A percentile compares a stretch with the other conserved stretches of the same genome.
phyloP scores from a whole-genome alignment of 2,888 invertebrate genomes.

The Pemphredon lugubris region DNA sequence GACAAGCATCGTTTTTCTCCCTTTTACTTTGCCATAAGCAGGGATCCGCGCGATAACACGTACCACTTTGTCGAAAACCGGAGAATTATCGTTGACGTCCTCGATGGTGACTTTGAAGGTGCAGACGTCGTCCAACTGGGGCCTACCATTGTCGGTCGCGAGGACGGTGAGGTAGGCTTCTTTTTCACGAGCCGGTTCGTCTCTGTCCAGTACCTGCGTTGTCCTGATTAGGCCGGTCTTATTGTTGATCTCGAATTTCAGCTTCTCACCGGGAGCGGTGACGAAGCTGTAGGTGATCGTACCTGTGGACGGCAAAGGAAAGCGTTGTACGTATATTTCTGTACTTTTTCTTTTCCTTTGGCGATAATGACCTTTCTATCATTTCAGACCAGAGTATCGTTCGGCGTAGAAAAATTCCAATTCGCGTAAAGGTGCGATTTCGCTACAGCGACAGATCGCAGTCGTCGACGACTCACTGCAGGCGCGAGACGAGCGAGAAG shows the following conservation, averaged over 20 bases:
- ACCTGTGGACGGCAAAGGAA: slow-evolving; percentile 79
- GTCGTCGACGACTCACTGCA: too few relatives aligned
- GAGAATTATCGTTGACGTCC: slow-evolving; percentile 96
- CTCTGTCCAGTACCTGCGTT: slow-evolving; percentile 91
- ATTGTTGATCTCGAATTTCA: slow-evolving; percentile 90
- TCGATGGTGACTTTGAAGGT: slow-evolving; percentile 94
- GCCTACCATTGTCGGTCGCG: slow-evolving; percentile 95
- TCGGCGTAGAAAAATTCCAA: too few relatives aligned
- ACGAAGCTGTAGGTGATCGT: slow-evolving; percentile 93
- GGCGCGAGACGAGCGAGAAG: too few relatives aligned
- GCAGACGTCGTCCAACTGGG: slow-evolving; percentile 95
- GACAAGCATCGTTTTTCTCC: too few relatives aligned
- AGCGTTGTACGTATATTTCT: too few relatives aligned
- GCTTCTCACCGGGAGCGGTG: slow-evolving; percentile 87
- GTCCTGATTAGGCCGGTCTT: slow-evolving; percentile 90
- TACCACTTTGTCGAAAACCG: slow-evolving; percentile 91
- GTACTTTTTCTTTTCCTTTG: too few relatives aligned
- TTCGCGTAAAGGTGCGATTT: too few relatives aligned
- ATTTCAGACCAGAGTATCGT: too few relatives aligned
- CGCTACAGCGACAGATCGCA: too few relatives aligned
- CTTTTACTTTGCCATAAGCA: too few relatives aligned
- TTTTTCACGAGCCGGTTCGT: slow-evolving; percentile 92
- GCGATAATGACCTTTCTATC: too few relatives aligned
- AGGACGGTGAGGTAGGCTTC: slow-evolving; percentile 93
- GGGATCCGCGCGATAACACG: too few relatives aligned